Percentiles rank a stretch among this genome's conserved stretches.
Conservation (phyloP, 2,797 vertebrate genomes). For the Arrhamphus sclerolepis region DNA sequence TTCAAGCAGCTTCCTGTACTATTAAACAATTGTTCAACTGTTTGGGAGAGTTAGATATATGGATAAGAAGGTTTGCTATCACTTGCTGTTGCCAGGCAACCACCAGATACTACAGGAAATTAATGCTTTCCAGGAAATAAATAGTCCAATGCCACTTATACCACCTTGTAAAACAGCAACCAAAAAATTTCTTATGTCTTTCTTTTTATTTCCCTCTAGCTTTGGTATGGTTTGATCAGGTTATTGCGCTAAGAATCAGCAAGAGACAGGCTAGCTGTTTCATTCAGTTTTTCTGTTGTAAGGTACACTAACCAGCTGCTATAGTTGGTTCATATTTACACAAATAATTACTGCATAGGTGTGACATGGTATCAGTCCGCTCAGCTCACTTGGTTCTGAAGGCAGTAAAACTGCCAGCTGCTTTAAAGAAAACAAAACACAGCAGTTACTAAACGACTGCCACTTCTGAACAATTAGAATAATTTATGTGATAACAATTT, state of each 20-base stretch:
- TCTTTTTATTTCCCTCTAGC: not conserved
- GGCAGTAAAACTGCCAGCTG: too few species aligned
- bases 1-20: not conserved
- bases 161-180: not conserved
- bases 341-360: not conserved
- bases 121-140: not conserved
- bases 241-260: too few species aligned
- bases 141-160: not conserved
- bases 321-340: not conserved
- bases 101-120: not conserved
- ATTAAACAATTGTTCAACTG: constrained; percentile 1
- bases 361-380: not conserved
- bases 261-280: not conserved
- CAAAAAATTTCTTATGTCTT: not conserved
- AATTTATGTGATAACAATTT: too few species aligned
- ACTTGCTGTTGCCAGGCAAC: constrained; percentile 11
- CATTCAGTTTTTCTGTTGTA: not conserved
- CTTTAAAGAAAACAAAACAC: too few species aligned
- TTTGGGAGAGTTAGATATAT: not conserved
- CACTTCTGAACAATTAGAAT: too few species aligned
- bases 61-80: not conserved
- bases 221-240: not conserved
- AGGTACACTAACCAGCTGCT: not conserved
- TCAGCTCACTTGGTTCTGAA: too few species aligned
- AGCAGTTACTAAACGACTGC: too few species aligned